A percentile compares a stretch with the other conserved stretches of the same genome.
Conservation (phyloP, 2,888 invertebrate species). For the Dasysyrphus albostriatus region DNA sequence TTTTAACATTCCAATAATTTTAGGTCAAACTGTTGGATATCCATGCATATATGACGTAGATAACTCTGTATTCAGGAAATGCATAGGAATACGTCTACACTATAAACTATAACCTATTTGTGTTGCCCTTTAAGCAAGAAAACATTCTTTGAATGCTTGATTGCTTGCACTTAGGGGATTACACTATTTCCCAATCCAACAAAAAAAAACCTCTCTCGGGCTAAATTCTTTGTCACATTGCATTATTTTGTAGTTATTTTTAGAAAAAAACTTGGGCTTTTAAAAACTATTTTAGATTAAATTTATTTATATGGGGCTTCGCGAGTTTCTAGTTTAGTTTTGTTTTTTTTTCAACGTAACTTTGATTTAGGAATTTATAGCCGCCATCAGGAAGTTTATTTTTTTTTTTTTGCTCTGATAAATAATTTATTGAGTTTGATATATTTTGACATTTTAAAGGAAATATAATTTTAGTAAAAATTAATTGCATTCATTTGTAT, state of each 20-base stretch:
- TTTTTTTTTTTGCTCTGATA: no score
- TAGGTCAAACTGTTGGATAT: background rate
- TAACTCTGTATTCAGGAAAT: no score
- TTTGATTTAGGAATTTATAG: background rate
- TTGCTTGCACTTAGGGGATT: constrained; percentile 8
- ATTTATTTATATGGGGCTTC: background rate
- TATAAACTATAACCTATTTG: background rate
- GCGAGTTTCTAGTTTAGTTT: background rate
- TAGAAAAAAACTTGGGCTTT: background rate
- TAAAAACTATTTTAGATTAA: background rate
- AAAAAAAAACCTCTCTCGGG: background rate
- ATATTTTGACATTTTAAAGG: no score
- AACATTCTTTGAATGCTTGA: background rate
- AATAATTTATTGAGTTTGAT: background rate
- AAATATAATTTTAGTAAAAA: no score
- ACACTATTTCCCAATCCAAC: background rate
- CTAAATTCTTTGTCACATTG: constrained; percentile 14
- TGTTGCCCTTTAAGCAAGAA: constrained; percentile 6
- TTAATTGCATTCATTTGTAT: no score
- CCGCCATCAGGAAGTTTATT: background rate
- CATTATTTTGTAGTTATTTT: constrained; percentile 8
- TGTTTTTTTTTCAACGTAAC: background rate
- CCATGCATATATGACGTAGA: no score
- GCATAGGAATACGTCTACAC: no score
- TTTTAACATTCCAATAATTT: background rate